Evolutionary conservation across 2,113 vertebrate genomes (phyloP), one percentile per base, ranked within the genome.

Genomic region (Ibidorhyncha struthersii): DNA sequence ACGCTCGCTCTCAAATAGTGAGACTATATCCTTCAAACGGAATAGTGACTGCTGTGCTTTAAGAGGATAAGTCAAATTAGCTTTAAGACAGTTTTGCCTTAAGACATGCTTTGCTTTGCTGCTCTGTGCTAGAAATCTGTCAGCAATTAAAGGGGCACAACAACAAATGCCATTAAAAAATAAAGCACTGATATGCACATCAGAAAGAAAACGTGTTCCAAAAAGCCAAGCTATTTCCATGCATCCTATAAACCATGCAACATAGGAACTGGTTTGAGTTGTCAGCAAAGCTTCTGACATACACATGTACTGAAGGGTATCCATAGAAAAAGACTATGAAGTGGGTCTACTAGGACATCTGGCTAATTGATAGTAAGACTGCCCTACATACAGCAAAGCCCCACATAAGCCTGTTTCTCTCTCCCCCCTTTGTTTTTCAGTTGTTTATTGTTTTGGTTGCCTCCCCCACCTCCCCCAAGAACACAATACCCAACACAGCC

Each of bases 61-160:
- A 94, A 96, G 92, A 94, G 79, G 93, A 92, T 95, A 89, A 96
- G 14, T 49, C 63, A 93, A 92, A 93, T 90, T 19, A 96, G 92
- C 63, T 84, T 92, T 76, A 93, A 93, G 67, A 86, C 74, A 96
- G 52, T 93, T 91, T 77, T 82, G 36, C 62, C 49, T 77, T 91
- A 88, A 94, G 88, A 82, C 0, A 0, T 53, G 40, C 52, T 86
- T 71, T 61, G 43, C 77, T 84, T 58, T 82, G 32, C 53, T 72
- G 49, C 41, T 80, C 36, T 30, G 45, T 16, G 27, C 79, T 59
- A 27, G 50, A 49, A 65, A 73, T n/a, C 82, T 41, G 21, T 36
- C 61, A 70, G 82, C 43, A 67, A 34, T 45, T 88, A 90, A 93
- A 87, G 66, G 59, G 58, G 41, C 45, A 70, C 10, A 72, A 62